These are phyloP conservation scores for Eurystomus glaucurus DNA, from an alignment of 2,797 vertebrate species.

Conservation along the genomic window DNA sequence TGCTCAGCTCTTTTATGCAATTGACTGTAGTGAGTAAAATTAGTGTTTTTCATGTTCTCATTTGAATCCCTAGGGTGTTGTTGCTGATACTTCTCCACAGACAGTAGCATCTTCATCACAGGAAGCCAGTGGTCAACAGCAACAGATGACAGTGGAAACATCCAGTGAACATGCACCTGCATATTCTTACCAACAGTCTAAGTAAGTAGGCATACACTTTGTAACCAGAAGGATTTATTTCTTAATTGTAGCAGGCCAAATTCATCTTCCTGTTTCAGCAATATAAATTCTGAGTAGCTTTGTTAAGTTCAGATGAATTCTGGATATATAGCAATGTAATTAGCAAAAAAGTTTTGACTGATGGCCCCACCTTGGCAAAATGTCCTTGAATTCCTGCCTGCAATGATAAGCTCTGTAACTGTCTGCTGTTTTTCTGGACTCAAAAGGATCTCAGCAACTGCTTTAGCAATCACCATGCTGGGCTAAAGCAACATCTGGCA, in stretches of 20 bases:
- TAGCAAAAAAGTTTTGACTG: conserved; percentile 15
- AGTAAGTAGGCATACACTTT: conserved; percentile 85
- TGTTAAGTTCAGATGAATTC: background rate
- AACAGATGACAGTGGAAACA: conserved; percentile 95
- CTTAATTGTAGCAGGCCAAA: background rate
- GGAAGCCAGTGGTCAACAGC: conserved; percentile 94
- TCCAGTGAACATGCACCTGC: conserved; percentile 91
- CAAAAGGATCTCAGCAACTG: background rate
- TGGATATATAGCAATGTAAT: background rate
- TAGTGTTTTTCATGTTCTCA: conserved; percentile 52
- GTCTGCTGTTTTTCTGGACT: conserved; percentile 20
- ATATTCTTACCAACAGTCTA: conserved; percentile 97
- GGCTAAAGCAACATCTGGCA: background rate
- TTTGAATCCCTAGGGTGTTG: conserved; percentile 90
- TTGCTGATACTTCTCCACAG: conserved; percentile 95
- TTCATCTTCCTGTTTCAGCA: background rate
- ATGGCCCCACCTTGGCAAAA: background rate
- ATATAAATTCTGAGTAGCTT: background rate
- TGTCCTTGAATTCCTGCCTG: conserved; percentile 8
- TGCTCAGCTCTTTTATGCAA: background rate
- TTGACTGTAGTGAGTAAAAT: background rate
- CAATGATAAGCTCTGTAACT: background rate
- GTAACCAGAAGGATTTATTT: background rate
- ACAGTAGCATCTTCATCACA: conserved; percentile 95
- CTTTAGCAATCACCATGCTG: background rate